These are phyloP conservation scores for Oncorhynchus nerka DNA, from an alignment of 2,113 vertebrate species.

Conservation along the genomic window DNA sequence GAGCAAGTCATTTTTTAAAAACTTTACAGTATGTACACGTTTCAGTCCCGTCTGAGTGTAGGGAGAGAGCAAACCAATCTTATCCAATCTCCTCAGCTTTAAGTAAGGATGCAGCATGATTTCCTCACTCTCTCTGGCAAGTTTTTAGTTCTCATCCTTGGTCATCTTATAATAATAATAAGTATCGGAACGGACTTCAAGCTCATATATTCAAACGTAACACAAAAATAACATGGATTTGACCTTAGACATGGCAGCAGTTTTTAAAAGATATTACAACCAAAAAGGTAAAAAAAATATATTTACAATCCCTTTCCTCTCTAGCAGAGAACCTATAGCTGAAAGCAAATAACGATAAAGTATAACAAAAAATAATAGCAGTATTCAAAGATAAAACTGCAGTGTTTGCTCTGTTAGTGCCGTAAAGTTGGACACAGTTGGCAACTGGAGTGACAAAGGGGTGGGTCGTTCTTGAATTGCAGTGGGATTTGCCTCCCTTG, in stretches of 20 bases:
- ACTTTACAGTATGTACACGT: constrained; percentile 55
- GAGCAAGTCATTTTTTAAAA: constrained; percentile 51
- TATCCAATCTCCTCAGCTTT: neutral
- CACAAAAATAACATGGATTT: constrained; percentile 16
- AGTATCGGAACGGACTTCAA: constrained; percentile 18
- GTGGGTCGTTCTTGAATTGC: no score
- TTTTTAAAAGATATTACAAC: constrained; percentile 22
- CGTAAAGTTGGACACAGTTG: constrained; percentile 3
- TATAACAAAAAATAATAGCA: neutral
- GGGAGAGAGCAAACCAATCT: neutral
- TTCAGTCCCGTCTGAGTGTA: no score
- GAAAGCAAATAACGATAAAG: constrained; percentile 16
- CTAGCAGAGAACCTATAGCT: constrained; percentile 40
- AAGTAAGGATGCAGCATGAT: neutral
- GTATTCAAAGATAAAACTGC: constrained; percentile 1
- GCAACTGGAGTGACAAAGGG: constrained; percentile 1
- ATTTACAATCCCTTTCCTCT: constrained; percentile 67
- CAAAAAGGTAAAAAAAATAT: constrained; percentile 24
- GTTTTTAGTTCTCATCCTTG: neutral
- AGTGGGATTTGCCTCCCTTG: no score
- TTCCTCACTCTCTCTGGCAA: no score
- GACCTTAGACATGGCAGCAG: constrained; percentile 18
- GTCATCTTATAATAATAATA: constrained; percentile 2
- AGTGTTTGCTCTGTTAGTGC: neutral
- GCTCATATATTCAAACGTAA: constrained; percentile 29